These are phyloP conservation scores for Drosophila micromelanica DNA, from an alignment of 1,140 invertebrate species.

Conservation along the genomic window DNA sequence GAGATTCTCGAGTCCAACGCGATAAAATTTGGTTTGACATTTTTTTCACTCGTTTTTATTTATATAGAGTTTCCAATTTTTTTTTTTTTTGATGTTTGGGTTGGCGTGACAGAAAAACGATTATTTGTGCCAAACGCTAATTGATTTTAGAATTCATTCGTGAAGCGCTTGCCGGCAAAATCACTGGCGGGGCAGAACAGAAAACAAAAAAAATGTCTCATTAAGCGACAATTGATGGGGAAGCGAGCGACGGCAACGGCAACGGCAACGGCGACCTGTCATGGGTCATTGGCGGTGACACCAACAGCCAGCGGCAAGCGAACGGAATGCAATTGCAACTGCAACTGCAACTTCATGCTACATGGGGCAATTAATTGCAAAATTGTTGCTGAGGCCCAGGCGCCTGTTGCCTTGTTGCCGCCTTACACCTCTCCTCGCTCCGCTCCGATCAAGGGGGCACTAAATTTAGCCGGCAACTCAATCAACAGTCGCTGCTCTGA, in stretches of 20 bases:
- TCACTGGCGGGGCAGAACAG: slow-evolving; percentile 3
- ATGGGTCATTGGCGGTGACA: slow-evolving; percentile 69
- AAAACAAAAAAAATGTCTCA: slow-evolving; percentile 53
- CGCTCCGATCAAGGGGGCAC: slow-evolving; percentile 4
- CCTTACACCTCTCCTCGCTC: slow-evolving; percentile 1
- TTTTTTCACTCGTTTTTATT: slow-evolving; percentile 13
- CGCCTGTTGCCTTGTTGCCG: slow-evolving; percentile 27
- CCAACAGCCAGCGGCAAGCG: slow-evolving; percentile 43
- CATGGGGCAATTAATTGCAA: slow-evolving; percentile 44
- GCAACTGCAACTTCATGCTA: slow-evolving; percentile 26
- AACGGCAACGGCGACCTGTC: slow-evolving; percentile 65
- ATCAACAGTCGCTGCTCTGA: slow-evolving; percentile 67
- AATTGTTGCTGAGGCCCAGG: slow-evolving; percentile 37
- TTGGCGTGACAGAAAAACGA: slow-evolving; percentile 78
- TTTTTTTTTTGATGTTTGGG: slow-evolving; percentile 65
- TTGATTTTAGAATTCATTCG: slow-evolving; percentile 83
- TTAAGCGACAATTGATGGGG: slow-evolving; percentile 65
- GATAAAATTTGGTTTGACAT: slow-evolving; percentile 35
- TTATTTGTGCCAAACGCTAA: slow-evolving; percentile 81
- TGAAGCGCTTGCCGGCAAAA: slow-evolving; percentile 37
- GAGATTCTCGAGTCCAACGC: slow-evolving; percentile 16
- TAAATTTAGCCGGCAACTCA: slow-evolving; percentile 80
- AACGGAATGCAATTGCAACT: slow-evolving; percentile 41
- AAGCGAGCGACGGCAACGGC: slow-evolving; percentile 1
- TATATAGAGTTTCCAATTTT: slow-evolving; percentile 10